Evolutionary conservation across 2,113 vertebrate genomes (phyloP).

Genomic region (Cyprinodon tularosa): DNA sequence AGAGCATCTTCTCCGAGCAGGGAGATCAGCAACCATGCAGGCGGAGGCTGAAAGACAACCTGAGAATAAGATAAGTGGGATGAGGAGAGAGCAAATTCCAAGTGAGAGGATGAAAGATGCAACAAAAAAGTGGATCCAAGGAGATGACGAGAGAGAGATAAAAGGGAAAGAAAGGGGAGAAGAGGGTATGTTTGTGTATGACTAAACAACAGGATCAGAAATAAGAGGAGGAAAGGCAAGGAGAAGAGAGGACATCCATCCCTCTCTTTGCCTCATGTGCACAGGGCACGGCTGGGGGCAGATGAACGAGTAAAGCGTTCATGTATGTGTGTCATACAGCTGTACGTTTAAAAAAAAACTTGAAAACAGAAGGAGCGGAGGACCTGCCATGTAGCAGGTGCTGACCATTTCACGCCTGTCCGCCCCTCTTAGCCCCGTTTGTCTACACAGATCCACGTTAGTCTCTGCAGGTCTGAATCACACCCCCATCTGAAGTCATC

Average conservation of each 20-base stretch:
- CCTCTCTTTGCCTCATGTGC: constrained; percentile 47
- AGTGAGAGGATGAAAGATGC: constrained; percentile 64
- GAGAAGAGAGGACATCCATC: constrained; percentile 61
- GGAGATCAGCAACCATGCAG: constrained; percentile 60
- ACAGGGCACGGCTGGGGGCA: constrained; percentile 51
- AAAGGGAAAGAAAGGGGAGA: constrained; percentile 34
- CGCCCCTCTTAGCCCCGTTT: constrained; percentile 67
- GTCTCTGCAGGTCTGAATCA: constrained; percentile 49
- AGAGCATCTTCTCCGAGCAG: constrained; percentile 46
- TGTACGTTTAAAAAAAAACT: constrained; percentile 44
- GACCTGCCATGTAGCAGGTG: constrained; percentile 72
- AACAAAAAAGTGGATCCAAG: constrained; percentile 54
- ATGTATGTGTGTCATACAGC: constrained; percentile 61
- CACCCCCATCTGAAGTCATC: constrained; percentile 54
- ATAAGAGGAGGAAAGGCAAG: constrained; percentile 52
- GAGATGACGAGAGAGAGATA: constrained; percentile 51
- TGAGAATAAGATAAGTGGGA: constrained; percentile 61
- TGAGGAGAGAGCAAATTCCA: constrained; percentile 61
- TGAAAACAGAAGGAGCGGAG: constrained; percentile 14
- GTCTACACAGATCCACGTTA: constrained; percentile 67
- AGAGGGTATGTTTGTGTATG: constrained; percentile 33
- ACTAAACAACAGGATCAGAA: constrained; percentile 65
- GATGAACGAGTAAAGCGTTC: constrained; percentile 33
- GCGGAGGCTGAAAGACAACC: constrained; percentile 69
- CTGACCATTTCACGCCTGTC: constrained; percentile 79